Conservation (phyloP, 2,888 invertebrate genomes). For the Lithophane leautieri region DNA sequence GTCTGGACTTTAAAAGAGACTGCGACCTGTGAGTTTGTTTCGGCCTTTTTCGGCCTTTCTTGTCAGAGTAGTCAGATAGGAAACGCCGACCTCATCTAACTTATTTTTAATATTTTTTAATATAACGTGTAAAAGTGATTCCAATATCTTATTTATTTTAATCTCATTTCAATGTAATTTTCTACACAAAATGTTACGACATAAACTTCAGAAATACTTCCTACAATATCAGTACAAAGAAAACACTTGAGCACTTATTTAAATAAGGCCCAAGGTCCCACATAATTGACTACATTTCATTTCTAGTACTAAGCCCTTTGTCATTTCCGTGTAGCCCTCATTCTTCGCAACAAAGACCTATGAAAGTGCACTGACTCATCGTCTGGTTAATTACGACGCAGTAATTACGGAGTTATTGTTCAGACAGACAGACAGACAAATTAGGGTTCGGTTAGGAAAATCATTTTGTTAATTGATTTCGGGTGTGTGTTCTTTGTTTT, state of each 20-base stretch:
- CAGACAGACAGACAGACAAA: slow-evolving; percentile 69
- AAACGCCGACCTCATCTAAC: no score
- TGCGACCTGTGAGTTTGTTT: no score
- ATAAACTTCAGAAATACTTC: slow-evolving; percentile 47
- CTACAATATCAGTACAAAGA: slow-evolving; percentile 50
- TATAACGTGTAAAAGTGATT: no score
- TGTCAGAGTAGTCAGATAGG: no score
- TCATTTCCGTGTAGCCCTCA: slow-evolving; percentile 57
- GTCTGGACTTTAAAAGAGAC: no score
- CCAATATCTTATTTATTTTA: no score
- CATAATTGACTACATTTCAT: slow-evolving; percentile 59
- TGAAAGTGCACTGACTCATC: slow-evolving; percentile 69
- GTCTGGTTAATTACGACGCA: slow-evolving; percentile 61
- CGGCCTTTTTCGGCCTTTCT: no score
- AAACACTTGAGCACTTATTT: slow-evolving; percentile 44
- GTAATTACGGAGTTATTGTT: slow-evolving; percentile 67
- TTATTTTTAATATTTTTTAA: no score
- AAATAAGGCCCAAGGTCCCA: slow-evolving; percentile 60
- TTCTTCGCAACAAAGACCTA: slow-evolving; percentile 63
- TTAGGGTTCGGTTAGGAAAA: slow-evolving; percentile 63
- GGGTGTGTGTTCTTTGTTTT: slow-evolving; percentile 30
- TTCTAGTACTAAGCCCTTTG: slow-evolving; percentile 65
- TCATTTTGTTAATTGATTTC: slow-evolving; percentile 44
- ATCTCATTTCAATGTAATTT: no score
- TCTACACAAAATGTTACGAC: background rate